These are phyloP conservation scores for Drosophila busckii DNA, from an alignment of 1,140 invertebrate genomes.

Conservation along the genomic window DNA sequence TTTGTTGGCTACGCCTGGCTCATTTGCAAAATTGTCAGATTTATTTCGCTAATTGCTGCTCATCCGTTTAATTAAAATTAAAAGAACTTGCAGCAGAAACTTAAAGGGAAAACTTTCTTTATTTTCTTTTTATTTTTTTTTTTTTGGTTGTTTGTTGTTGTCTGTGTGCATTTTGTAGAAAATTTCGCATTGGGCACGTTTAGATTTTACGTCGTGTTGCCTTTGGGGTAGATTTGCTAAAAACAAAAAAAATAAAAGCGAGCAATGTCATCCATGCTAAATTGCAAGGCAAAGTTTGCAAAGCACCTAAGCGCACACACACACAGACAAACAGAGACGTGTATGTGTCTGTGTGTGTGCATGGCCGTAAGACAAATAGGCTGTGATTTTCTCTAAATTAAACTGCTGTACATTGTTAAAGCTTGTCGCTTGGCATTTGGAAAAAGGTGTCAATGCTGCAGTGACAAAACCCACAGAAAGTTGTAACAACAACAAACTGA, in stretches of 20 bases:
- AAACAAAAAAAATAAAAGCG: too few relatives aligned
- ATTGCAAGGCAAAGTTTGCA: constrained; percentile 24
- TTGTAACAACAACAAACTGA: constrained; percentile 2
- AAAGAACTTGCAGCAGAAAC: constrained; percentile 56
- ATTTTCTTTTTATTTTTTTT: neutral
- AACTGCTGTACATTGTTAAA: constrained; percentile 16
- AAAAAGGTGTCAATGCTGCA: constrained; percentile 68
- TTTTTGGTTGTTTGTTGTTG: constrained; percentile 1
- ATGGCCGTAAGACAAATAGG: too few relatives aligned
- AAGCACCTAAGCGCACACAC: too few relatives aligned
- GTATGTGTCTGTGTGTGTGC: too few relatives aligned
- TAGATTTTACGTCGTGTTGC: constrained; percentile 30
- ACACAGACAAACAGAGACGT: too few relatives aligned
- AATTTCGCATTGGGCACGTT: constrained; percentile 66
- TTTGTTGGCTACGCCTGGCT: constrained; percentile 41
- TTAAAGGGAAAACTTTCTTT: constrained; percentile 38
- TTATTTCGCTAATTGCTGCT: constrained; percentile 77
- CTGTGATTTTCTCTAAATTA: too few relatives aligned
- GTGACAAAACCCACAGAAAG: constrained; percentile 2
- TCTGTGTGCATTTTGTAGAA: constrained; percentile 44
- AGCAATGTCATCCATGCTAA: constrained; percentile 17
- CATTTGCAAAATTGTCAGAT: constrained; percentile 74
- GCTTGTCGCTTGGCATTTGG: constrained; percentile 34
- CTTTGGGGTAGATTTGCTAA: constrained; percentile 1
- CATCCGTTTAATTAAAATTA: constrained; percentile 77